Percentiles rank a stretch among this genome's conserved stretches.
Conservation (phyloP, 1,140 invertebrate species). For the Melanaphis sacchari region DNA sequence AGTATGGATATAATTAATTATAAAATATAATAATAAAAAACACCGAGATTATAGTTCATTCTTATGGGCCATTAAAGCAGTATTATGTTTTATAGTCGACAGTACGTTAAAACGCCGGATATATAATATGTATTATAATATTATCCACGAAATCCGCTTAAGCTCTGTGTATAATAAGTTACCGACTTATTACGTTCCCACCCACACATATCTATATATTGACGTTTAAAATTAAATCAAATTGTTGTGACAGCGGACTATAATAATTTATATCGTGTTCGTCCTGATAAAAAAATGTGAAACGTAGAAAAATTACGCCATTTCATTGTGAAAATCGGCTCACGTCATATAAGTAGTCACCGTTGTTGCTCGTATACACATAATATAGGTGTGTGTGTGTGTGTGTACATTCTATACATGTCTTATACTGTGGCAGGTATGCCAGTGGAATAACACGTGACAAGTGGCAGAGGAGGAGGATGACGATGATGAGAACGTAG, state of each 20-base stretch:
- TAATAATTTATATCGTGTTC: not conserved
- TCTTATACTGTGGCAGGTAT: not conserved
- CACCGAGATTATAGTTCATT: not conserved
- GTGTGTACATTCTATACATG: not conserved
- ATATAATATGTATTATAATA: not conserved
- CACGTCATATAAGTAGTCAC: slow-evolving; percentile 22
- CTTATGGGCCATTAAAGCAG: not conserved
- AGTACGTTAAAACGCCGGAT: not conserved
- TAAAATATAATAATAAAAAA: not conserved
- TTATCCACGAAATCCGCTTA: not conserved
- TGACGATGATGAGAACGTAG: not conserved
- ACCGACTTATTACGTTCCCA: not conserved
- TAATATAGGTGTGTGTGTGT: not conserved
- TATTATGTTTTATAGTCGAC: too few relatives aligned
- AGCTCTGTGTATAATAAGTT: not conserved
- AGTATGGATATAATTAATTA: not conserved
- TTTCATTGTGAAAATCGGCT: slow-evolving; percentile 56
- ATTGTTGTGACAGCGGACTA: slow-evolving; percentile 20
- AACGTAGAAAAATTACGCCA: slow-evolving; percentile 46
- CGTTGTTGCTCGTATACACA: not conserved
- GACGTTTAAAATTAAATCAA: not conserved
- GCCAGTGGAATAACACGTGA: not conserved
- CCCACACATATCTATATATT: not conserved
- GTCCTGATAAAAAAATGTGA: not conserved
- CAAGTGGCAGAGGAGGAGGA: not conserved